A percentile compares a stretch with the other conserved stretches of the same genome.
Evolutionary conservation across 2,888 invertebrate species (phyloP).

Genomic region (Aporophyla nigra): DNA sequence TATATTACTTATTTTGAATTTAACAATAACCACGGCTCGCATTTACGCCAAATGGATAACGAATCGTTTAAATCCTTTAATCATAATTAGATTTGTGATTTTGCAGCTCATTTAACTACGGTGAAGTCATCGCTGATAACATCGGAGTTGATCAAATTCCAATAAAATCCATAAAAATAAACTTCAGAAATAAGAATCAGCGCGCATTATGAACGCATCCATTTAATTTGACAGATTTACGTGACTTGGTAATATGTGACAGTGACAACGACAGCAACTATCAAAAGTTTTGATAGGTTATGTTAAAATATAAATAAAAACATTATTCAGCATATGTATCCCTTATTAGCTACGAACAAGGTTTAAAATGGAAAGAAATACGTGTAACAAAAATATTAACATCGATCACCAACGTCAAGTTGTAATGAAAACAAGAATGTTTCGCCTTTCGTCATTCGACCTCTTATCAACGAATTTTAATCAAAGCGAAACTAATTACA

Average conservation of each 20-base stretch:
- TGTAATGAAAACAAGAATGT: slow-evolving; percentile 55
- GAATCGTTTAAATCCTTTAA: slow-evolving; percentile 42
- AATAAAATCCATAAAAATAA: neutral
- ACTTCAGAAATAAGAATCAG: neutral
- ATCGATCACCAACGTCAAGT: slow-evolving; percentile 38
- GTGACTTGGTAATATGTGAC: neutral
- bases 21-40: neutral
- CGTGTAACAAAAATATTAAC: slow-evolving; percentile 1
- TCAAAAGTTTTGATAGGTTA: slow-evolving; percentile 20
- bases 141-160: slow-evolving; percentile 14
- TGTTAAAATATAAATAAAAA: neutral
- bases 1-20: neutral
- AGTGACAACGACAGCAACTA: slow-evolving; percentile 32
- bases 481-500: slow-evolving; percentile 83
- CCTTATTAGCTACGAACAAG: neutral
- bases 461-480: slow-evolving; percentile 75
- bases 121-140: slow-evolving; percentile 29
- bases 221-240: slow-evolving; percentile 1
- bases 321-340: neutral
- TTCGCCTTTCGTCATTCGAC: slow-evolving; percentile 67
- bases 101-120: slow-evolving; percentile 33
- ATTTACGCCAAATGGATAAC: slow-evolving; percentile 16
- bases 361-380: slow-evolving; percentile 45
- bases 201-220: slow-evolving; percentile 31
- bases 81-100: slow-evolving; percentile 54